phyloP scores from a whole-genome alignment of 2,888 invertebrate species.

The Tupiocoris notatus region DNA sequence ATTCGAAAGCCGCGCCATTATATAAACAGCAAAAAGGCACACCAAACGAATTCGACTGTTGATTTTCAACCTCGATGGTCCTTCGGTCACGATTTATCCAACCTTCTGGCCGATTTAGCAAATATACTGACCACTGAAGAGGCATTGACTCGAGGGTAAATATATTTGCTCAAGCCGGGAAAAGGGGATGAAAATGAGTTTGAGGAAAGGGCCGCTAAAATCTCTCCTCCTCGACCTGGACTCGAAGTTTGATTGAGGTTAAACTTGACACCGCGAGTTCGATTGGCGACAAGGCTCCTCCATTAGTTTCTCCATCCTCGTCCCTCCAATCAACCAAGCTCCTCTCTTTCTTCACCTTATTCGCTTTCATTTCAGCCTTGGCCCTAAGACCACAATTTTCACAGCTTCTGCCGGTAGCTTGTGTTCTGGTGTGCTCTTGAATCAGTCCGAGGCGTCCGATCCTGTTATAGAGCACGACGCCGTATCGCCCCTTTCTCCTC shows the following conservation, averaged over 20 bases:
- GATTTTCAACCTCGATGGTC: neutral
- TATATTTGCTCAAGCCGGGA: conserved; percentile 13
- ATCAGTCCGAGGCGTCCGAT: neutral
- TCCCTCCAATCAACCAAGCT: neutral
- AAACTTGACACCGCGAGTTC: conserved; percentile 23
- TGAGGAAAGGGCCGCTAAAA: neutral
- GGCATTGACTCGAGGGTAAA: conserved; percentile 14
- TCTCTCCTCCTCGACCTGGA: conserved; percentile 1
- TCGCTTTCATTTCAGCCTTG: too few species aligned
- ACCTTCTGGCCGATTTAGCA: neutral
- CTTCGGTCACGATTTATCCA: neutral
- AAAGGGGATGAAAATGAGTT: neutral
- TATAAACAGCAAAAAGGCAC: neutral
- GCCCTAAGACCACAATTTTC: neutral
- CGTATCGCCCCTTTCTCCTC: neutral
- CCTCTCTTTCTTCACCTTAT: neutral
- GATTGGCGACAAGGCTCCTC: conserved; percentile 25
- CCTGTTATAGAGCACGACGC: neutral
- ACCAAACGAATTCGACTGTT: neutral
- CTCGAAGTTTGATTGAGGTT: conserved; percentile 21
- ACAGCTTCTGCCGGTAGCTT: neutral
- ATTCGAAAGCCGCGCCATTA: neutral
- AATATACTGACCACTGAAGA: neutral
- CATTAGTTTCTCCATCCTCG: conserved; percentile 19
- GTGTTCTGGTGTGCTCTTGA: neutral